Evolutionary conservation across 2,888 invertebrate species (phyloP).

Genomic region (Bimastos eiseni): DNA sequence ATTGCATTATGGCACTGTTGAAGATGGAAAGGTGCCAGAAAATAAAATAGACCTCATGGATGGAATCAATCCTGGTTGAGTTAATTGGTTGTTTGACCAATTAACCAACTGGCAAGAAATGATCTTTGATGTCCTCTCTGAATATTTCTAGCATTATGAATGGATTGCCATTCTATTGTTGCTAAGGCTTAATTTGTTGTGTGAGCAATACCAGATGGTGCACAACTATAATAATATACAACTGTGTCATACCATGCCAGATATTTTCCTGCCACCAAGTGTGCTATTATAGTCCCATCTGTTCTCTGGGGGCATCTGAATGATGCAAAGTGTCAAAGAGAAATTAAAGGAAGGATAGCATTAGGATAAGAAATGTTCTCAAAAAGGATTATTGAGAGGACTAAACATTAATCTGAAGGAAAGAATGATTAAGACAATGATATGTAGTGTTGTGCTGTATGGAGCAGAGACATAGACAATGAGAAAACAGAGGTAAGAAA

Average conservation of each 20-base stretch:
- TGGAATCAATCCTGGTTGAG: not conserved
- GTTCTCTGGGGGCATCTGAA: too few species aligned
- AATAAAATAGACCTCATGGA: not conserved
- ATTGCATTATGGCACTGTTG: not conserved
- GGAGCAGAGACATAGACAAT: too few species aligned
- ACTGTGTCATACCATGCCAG: not conserved
- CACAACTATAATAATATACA: not conserved
- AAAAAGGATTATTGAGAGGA: too few species aligned
- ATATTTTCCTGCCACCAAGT: not conserved
- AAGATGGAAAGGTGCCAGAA: not conserved
- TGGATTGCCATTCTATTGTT: not conserved
- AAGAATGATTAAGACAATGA: too few species aligned
- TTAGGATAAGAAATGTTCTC: too few species aligned
- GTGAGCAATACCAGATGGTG: not conserved
- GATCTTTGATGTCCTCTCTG: not conserved
- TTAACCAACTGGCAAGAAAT: not conserved
- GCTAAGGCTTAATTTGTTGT: not conserved
- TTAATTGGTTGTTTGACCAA: not conserved
- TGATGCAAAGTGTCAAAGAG: too few species aligned
- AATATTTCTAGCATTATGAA: not conserved
- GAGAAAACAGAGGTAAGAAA: too few species aligned
- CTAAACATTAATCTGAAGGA: too few species aligned
- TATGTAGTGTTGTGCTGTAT: too few species aligned
- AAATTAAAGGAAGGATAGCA: too few species aligned
- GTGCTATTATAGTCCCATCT: not conserved